Conservation (phyloP, 1,140 invertebrate genomes). For the Sarcophaga bullata region DNA sequence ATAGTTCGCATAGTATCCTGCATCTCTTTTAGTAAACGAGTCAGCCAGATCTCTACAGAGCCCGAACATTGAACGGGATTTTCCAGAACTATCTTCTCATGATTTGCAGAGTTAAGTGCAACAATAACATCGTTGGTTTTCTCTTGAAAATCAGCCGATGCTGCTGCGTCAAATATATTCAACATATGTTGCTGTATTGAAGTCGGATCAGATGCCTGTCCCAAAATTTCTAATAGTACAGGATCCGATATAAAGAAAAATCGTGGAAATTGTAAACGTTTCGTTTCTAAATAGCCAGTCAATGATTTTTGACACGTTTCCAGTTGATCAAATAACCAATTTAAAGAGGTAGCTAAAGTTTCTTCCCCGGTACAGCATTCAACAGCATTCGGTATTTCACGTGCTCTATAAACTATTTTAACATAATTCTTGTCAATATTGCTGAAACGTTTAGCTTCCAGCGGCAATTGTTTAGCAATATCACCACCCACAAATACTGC, state of each 20-base stretch:
- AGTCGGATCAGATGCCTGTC: slow-evolving; percentile 87
- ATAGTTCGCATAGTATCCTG: slow-evolving; percentile 80
- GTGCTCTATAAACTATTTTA: slow-evolving; percentile 85
- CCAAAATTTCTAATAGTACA: slow-evolving; percentile 86
- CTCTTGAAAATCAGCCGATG: slow-evolving; percentile 81
- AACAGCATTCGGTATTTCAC: slow-evolving; percentile 83
- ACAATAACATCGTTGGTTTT: slow-evolving; percentile 80
- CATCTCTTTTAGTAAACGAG: slow-evolving; percentile 75
- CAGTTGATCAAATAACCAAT: slow-evolving; percentile 85
- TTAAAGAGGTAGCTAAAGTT: slow-evolving; percentile 80
- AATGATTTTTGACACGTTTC: slow-evolving; percentile 93
- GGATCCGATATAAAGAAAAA: slow-evolving; percentile 95
- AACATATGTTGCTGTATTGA: slow-evolving; percentile 86
- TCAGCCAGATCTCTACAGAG: slow-evolving; percentile 88
- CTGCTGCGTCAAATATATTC: slow-evolving; percentile 87
- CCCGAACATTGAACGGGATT: slow-evolving; percentile 78
- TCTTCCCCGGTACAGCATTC: slow-evolving; percentile 88
- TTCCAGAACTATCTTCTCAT: slow-evolving; percentile 79
- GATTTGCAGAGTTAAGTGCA: slow-evolving; percentile 81
- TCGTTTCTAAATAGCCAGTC: slow-evolving; percentile 86
- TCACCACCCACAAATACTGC: slow-evolving; percentile 92
- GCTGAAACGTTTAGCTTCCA: slow-evolving; percentile 80
- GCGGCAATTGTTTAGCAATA: slow-evolving; percentile 87
- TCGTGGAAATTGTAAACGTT: slow-evolving; percentile 83
- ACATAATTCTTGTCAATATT: slow-evolving; percentile 89